These are phyloP conservation scores for Hydraecia micacea DNA, from an alignment of 2,888 invertebrate species.

Conservation along the genomic window DNA sequence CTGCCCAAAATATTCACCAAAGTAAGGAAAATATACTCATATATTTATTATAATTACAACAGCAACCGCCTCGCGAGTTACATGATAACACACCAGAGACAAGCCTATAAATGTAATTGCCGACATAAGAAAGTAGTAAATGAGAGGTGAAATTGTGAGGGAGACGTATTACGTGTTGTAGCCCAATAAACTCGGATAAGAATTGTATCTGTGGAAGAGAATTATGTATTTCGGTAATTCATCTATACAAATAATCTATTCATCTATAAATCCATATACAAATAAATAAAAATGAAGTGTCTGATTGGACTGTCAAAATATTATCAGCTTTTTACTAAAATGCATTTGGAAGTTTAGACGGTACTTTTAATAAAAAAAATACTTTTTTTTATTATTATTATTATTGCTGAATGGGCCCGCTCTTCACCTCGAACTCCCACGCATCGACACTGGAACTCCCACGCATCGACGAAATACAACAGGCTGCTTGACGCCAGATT, in stretches of 20 bases:
- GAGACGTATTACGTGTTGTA: slow-evolving; percentile 57
- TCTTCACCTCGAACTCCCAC: too few relatives aligned
- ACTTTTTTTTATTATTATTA: too few relatives aligned
- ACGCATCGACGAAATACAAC: too few relatives aligned
- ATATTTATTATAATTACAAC: slow-evolving; percentile 19
- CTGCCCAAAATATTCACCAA: neutral
- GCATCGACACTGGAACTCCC: too few relatives aligned
- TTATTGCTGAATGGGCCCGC: too few relatives aligned
- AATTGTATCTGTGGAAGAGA: slow-evolving; percentile 28
- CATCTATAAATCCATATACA: neutral
- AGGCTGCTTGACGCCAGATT: too few relatives aligned
- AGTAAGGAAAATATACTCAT: slow-evolving; percentile 14
- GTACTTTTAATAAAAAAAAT: too few relatives aligned
- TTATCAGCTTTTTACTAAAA: neutral
- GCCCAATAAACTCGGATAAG: slow-evolving; percentile 38
- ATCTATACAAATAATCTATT: neutral
- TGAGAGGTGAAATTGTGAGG: slow-evolving; percentile 65
- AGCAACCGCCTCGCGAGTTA: slow-evolving; percentile 31
- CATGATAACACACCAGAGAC: slow-evolving; percentile 50
- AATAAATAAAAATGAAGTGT: neutral
- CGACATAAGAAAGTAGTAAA: slow-evolving; percentile 61
- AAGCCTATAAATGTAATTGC: slow-evolving; percentile 62
- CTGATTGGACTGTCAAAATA: neutral
- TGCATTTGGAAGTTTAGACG: neutral
- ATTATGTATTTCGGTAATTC: neutral